These are phyloP conservation scores for Spisula subtruncata DNA, from an alignment of 2,888 invertebrate species.

Conservation along the genomic window DNA sequence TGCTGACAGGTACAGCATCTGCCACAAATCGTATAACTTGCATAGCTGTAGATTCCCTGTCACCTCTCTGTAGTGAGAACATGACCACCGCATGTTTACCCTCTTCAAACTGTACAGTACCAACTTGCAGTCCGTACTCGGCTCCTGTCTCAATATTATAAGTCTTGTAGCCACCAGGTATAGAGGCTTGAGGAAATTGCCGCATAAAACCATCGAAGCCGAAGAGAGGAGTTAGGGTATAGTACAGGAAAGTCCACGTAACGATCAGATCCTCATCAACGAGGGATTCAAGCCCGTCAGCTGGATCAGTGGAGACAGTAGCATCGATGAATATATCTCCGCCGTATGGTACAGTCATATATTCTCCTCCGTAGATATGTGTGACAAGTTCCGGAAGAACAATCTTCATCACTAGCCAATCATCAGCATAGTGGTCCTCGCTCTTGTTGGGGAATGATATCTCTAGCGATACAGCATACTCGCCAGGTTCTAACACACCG, in stretches of 20 bases:
- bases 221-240: not conserved
- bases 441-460: slow-evolving; percentile 48
- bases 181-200: not conserved
- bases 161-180: not conserved
- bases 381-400: slow-evolving; percentile 65
- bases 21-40: slow-evolving; percentile 24
- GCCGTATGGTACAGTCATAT: slow-evolving; percentile 48
- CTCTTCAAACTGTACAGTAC: not conserved
- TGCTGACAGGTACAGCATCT: slow-evolving; percentile 34
- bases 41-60: slow-evolving; percentile 32
- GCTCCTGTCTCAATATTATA: slow-evolving; percentile 19
- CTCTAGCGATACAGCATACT: slow-evolving; percentile 56
- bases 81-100: not conserved
- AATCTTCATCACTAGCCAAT: slow-evolving; percentile 49
- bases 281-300: slow-evolving; percentile 29
- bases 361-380: slow-evolving; percentile 60
- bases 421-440: slow-evolving; percentile 44
- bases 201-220: not conserved
- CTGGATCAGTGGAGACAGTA: slow-evolving; percentile 52
- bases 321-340: slow-evolving; percentile 53
- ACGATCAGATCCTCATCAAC: slow-evolving; percentile 12
- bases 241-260: slow-evolving; percentile 44
- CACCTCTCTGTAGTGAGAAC: slow-evolving; percentile 38
- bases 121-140: slow-evolving; percentile 29
- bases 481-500: slow-evolving; percentile 53